These are phyloP conservation scores for Brenthis ino DNA, from an alignment of 2,888 invertebrate species.

Conservation along the genomic window DNA sequence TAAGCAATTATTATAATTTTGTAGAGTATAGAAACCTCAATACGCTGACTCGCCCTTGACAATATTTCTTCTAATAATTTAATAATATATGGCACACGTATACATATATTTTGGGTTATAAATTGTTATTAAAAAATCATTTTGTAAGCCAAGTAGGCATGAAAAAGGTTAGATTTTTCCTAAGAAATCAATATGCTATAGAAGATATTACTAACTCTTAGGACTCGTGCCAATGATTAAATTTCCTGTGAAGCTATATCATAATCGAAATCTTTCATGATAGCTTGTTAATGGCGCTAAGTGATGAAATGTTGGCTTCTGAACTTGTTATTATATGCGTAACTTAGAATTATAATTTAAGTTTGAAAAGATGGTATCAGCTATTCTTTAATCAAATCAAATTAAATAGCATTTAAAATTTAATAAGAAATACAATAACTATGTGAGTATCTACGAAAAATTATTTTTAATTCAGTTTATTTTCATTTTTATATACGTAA, in stretches of 20 bases:
- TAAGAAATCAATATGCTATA: slow-evolving; percentile 25
- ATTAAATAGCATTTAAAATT: background rate
- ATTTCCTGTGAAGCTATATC: slow-evolving; percentile 32
- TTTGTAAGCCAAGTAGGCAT: background rate
- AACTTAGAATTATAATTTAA: background rate
- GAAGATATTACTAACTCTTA: slow-evolving; percentile 20
- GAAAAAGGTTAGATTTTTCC: slow-evolving; percentile 26
- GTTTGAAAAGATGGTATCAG: background rate
- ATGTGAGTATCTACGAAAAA: background rate
- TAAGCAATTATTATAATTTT: too few relatives aligned
- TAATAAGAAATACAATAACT: background rate
- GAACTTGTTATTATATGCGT: slow-evolving; percentile 8
- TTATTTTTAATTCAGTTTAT: background rate
- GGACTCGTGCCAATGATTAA: slow-evolving; percentile 28
- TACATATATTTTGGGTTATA: background rate
- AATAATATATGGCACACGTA: background rate
- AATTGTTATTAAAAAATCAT: background rate
- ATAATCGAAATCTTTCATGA: slow-evolving; percentile 34
- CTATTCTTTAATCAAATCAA: too few relatives aligned
- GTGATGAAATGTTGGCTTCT: slow-evolving; percentile 12
- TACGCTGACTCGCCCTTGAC: too few relatives aligned
- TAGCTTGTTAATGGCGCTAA: slow-evolving; percentile 28
- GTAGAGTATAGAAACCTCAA: background rate
- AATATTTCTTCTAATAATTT: background rate
- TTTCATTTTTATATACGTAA: background rate